Percentiles rank a stretch among this genome's conserved stretches.
Conservation (phyloP, 2,113 vertebrate genomes). For the Ophthalmolycus amberensis region DNA sequence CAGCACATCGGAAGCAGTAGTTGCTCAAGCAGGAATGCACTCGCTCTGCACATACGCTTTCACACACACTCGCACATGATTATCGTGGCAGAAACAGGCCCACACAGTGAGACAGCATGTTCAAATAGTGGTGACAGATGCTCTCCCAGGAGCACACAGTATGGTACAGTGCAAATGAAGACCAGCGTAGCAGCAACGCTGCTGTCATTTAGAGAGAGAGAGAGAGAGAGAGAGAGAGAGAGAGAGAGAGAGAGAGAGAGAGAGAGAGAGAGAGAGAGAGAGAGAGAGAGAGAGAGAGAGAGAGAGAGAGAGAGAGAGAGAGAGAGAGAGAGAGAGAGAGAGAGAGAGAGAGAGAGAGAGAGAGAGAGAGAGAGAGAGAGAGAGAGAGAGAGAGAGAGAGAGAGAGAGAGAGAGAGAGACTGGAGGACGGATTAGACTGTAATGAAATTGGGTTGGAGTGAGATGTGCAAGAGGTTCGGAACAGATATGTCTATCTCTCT, state of each 20-base stretch:
- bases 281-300: too few relatives aligned
- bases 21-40: constrained; percentile 13
- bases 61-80: constrained; percentile 21
- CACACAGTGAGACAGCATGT: constrained; percentile 51
- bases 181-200: constrained; percentile 30
- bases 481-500: constrained; percentile 28
- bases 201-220: not conserved
- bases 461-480: constrained; percentile 25
- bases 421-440: constrained; percentile 34
- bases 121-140: constrained; percentile 50
- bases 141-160: constrained; percentile 47
- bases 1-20: constrained; percentile 28
- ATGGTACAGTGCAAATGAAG: constrained; percentile 37
- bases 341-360: too few relatives aligned
- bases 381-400: too few relatives aligned
- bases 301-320: too few relatives aligned
- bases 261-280: not conserved
- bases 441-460: constrained; percentile 54
- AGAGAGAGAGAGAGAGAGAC: too few relatives aligned
- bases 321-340: not conserved
- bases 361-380: too few relatives aligned
- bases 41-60: constrained; percentile 12
- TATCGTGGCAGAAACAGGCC: constrained; percentile 50
- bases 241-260: not conserved
- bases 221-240: too few relatives aligned